Evolutionary conservation across 2,888 invertebrate genomes (phyloP).

Genomic region (Pristionchus exspectatus): DNA sequence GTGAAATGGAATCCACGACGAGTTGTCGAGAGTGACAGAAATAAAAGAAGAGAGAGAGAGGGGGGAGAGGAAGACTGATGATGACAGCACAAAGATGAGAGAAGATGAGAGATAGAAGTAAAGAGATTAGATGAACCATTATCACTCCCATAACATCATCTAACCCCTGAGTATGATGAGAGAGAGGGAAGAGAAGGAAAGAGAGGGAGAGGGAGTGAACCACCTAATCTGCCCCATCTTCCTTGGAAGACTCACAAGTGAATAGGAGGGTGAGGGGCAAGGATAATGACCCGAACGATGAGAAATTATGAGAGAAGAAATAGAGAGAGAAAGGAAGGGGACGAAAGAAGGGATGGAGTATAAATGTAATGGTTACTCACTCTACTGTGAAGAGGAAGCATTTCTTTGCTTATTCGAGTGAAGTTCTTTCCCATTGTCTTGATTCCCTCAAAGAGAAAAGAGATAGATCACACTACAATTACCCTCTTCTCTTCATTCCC

Average conservation of each 20-base stretch:
- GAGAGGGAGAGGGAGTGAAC: conserved; percentile 40
- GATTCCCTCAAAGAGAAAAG: conserved; percentile 91
- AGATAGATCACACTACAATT: background rate
- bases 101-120: background rate
- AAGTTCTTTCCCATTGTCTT: conserved; percentile 99
- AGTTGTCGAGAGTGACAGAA: background rate
- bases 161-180: conserved; percentile 9
- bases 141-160: conserved; percentile 5
- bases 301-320: background rate
- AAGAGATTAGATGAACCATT: background rate
- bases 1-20: conserved; percentile 9
- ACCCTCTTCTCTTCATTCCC: background rate
- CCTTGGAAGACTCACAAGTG: conserved; percentile 28
- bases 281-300: conserved; percentile 37
- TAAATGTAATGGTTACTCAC: conserved; percentile 76
- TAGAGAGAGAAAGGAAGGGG: conserved; percentile 42
- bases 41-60: background rate
- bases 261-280: conserved; percentile 11
- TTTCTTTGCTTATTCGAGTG: conserved; percentile 95
- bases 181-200: background rate
- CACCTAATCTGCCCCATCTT: conserved; percentile 39
- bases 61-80: background rate
- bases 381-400: conserved; percentile 96
- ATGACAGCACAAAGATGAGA: no score
- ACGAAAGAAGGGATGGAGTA: background rate